Conservation (phyloP, 1,140 invertebrate species). For the Conus betulinus region DNA sequence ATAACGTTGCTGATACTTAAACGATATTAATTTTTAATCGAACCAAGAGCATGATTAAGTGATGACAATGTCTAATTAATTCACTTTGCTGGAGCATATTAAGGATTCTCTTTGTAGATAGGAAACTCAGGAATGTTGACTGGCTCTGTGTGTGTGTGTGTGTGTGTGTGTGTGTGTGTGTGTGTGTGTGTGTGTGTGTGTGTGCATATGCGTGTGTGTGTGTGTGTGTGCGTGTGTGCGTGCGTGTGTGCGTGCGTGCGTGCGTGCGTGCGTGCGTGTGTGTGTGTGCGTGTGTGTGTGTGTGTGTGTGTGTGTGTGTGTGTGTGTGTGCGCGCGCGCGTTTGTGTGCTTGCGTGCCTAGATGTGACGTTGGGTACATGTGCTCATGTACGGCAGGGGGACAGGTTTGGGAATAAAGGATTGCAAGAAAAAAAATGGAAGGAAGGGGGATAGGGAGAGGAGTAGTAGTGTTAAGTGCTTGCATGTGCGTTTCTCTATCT, state of each 20-base stretch:
- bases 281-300: constrained; percentile 10
- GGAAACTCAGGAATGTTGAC: no score
- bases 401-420: no score
- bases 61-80: no score
- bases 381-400: constrained; percentile 71
- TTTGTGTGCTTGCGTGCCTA: neutral
- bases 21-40: no score
- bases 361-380: constrained; percentile 80
- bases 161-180: constrained; percentile 13
- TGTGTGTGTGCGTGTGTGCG: neutral
- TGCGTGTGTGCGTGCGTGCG: neutral
- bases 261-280: neutral
- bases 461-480: neutral
- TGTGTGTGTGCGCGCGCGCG: neutral
- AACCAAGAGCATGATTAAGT: no score
- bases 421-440: no score
- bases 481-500: constrained; percentile 66
- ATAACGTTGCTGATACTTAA: no score
- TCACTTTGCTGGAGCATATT: no score
- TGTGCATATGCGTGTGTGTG: neutral
- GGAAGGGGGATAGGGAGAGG: no score
- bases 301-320: constrained; percentile 15
- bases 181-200: constrained; percentile 15
- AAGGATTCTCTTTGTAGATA: no score
- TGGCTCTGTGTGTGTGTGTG: neutral